A percentile compares a stretch with the other conserved stretches of the same genome.
Evolutionary conservation across 2,113 vertebrate species (phyloP).

Genomic region (Numenius arquata): DNA sequence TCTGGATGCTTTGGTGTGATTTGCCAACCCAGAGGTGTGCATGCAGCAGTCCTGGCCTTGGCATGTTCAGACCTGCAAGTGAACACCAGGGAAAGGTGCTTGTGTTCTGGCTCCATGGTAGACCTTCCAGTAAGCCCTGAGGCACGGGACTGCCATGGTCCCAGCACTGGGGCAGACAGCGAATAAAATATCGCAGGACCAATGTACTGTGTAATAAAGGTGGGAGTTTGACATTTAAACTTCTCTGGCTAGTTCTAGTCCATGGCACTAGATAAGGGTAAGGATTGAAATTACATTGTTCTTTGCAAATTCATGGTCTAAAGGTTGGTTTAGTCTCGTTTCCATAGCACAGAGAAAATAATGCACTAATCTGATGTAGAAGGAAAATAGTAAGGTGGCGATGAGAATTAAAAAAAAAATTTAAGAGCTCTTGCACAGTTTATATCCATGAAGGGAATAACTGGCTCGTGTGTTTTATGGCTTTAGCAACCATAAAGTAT

Average conservation of each 20-base stretch:
- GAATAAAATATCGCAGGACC: not conserved
- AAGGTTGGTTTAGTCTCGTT: not conserved
- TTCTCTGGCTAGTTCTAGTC: not conserved
- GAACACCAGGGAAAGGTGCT: not conserved
- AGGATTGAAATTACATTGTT: not conserved
- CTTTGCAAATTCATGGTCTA: not conserved
- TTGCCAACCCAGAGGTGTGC: not conserved
- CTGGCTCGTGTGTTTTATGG: not conserved
- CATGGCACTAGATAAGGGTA: not conserved
- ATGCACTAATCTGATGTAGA: not conserved
- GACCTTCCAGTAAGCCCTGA: not conserved
- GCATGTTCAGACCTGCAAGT: rapidly evolving
- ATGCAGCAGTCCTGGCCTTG: rapidly evolving
- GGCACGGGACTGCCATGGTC: not conserved
- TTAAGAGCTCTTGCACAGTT: not conserved
- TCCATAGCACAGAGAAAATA: not conserved
- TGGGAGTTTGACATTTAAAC: not conserved
- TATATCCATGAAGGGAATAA: not conserved
- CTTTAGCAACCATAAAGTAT: not conserved
- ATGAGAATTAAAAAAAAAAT: not conserved
- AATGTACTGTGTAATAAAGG: not conserved
- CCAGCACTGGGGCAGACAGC: not conserved
- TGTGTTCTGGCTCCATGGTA: not conserved
- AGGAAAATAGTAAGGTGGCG: not conserved
- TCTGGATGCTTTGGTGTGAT: not conserved